A percentile compares a stretch with the other conserved stretches of the same genome.
Conservation (phyloP, 2,888 invertebrate genomes). For the Diarsia mendica region DNA sequence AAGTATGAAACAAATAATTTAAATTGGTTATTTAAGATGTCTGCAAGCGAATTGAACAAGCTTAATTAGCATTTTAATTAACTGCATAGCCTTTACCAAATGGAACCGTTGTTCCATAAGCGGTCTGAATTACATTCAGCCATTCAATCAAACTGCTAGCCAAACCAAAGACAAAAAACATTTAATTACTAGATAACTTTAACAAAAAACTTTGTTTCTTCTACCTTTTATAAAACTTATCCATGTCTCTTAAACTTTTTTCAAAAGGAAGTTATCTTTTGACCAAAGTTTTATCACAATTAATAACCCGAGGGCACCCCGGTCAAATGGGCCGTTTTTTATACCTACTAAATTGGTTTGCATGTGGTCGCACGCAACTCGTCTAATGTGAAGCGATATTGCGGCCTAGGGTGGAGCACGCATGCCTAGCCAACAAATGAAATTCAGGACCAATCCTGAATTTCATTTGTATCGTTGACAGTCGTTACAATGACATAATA, state of each 20-base stretch:
- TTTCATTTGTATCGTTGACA: too few species aligned
- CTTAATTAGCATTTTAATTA: not conserved
- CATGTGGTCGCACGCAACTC: too few species aligned
- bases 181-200: not conserved
- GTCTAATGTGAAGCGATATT: too few species aligned
- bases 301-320: not conserved
- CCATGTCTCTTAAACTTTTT: too few species aligned
- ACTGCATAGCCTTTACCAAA: not conserved
- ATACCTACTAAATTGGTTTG: too few species aligned
- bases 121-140: not conserved
- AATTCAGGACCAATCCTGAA: too few species aligned
- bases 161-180: not conserved
- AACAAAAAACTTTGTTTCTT: too few species aligned
- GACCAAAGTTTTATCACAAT: not conserved
- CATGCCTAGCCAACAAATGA: too few species aligned
- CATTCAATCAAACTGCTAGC: not conserved
- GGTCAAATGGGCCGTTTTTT: too few species aligned
- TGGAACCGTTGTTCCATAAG: not conserved
- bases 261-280: too few species aligned
- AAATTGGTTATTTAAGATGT: not conserved
- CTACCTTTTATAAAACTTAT: too few species aligned
- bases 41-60: not conserved
- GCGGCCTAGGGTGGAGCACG: too few species aligned
- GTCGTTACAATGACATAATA: not conserved
- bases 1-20: not conserved